These are phyloP conservation scores for Cephus rjabovi DNA, from an alignment of 2,888 invertebrate species.

Conservation along the genomic window DNA sequence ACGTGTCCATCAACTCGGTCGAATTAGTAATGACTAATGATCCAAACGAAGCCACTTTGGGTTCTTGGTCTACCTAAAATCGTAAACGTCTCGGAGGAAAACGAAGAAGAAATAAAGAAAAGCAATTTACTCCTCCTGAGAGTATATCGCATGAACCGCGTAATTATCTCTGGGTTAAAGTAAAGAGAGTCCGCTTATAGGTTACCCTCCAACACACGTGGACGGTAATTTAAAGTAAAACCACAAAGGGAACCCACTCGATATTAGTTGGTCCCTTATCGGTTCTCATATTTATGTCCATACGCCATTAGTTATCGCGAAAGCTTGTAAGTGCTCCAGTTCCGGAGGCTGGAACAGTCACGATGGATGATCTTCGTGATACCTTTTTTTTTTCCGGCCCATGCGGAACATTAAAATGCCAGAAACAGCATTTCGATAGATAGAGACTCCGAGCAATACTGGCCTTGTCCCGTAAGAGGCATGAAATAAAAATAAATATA, in stretches of 20 bases:
- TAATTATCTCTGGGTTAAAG: neutral
- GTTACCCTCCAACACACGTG: neutral
- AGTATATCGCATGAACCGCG: neutral
- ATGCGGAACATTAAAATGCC: slow-evolving; percentile 5
- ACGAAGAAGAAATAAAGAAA: neutral
- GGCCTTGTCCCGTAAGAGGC: neutral
- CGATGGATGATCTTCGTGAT: neutral
- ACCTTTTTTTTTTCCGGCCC: neutral
- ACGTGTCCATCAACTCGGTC: neutral
- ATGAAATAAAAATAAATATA: neutral
- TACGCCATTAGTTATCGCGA: slow-evolving; percentile 52
- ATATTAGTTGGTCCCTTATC: slow-evolving; percentile 18
- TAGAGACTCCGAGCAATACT: neutral
- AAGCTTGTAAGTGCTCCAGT: slow-evolving; percentile 42
- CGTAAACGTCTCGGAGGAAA: neutral
- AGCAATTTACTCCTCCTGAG: neutral
- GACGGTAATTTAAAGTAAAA: slow-evolving; percentile 5
- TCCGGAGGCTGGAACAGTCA: slow-evolving; percentile 12
- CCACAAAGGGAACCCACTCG: slow-evolving; percentile 1
- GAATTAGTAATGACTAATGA: neutral
- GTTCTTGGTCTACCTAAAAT: neutral
- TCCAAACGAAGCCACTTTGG: neutral
- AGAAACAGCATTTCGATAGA: neutral
- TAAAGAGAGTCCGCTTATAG: neutral
- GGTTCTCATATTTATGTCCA: slow-evolving; percentile 33